phyloP scores from a whole-genome alignment of 1,140 invertebrate species.

The Drosophila biarmipes region DNA sequence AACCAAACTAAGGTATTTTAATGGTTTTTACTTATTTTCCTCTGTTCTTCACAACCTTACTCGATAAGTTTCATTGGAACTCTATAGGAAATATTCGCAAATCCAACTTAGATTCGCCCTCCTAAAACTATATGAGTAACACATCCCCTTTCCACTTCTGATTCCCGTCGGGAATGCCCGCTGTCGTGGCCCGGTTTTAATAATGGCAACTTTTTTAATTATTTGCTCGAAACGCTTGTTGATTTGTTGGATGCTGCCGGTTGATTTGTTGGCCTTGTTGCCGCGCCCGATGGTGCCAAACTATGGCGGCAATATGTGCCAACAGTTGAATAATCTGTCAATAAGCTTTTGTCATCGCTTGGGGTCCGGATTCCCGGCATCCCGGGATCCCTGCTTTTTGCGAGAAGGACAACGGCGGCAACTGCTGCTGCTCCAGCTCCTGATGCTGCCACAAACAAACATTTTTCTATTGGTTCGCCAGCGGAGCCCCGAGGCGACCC shows the following conservation, averaged over 20 bases:
- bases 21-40: too few species aligned
- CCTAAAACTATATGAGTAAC: background rate
- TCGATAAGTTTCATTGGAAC: background rate
- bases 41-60: too few species aligned
- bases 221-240: constrained; percentile 76
- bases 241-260: constrained; percentile 65
- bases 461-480: constrained; percentile 74
- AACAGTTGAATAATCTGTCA: constrained; percentile 82
- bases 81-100: background rate
- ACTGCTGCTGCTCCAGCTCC: constrained; percentile 33
- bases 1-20: too few species aligned
- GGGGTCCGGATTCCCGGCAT: constrained; percentile 21
- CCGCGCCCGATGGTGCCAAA: constrained; percentile 59
- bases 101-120: background rate
- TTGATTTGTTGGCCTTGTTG: constrained; percentile 67
- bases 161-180: constrained; percentile 7
- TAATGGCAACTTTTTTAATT: constrained; percentile 84
- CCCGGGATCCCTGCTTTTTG: constrained; percentile 3
- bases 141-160: background rate
- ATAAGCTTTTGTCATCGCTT: constrained; percentile 80
- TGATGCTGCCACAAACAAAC: constrained; percentile 70
- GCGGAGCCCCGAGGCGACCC: constrained; percentile 39
- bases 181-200: constrained; percentile 61
- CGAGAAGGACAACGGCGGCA: constrained; percentile 14
- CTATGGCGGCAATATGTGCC: constrained; percentile 81